Evolutionary conservation across 1,140 invertebrate genomes (phyloP).

Genomic region (Phymorhynchus buccinoides): DNA sequence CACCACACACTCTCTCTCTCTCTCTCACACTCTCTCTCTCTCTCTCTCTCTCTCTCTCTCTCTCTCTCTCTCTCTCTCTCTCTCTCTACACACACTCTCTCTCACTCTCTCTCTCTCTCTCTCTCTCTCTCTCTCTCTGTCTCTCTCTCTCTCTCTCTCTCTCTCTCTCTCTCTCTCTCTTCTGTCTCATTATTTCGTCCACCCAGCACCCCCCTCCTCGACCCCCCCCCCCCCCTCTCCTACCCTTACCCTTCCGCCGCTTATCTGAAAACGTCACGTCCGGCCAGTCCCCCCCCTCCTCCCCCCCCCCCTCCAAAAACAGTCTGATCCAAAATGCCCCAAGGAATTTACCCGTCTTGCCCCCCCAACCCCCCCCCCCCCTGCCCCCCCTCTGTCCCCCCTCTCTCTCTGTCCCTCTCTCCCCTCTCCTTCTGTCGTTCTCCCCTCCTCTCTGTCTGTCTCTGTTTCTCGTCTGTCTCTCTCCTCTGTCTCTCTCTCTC

Average conservation of each 20-base stretch:
- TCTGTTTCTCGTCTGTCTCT: not conserved
- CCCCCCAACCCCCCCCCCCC: not conserved
- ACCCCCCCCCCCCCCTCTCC: not conserved
- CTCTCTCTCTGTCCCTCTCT: not conserved
- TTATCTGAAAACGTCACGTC: too few species aligned
- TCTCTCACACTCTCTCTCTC: too few species aligned
- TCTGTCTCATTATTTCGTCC: not conserved
- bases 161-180: too few species aligned
- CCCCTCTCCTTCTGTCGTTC: not conserved
- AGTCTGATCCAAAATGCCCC: too few species aligned
- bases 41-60: too few species aligned
- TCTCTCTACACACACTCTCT: too few species aligned
- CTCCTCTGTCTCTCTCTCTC: not conserved
- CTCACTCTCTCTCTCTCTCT: too few species aligned
- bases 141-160: not conserved
- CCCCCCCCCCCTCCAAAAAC: not conserved
- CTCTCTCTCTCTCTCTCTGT: not conserved
- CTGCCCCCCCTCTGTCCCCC: not conserved
- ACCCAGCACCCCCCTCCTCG: not conserved
- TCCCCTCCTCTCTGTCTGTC: not conserved
- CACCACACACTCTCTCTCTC: too few species aligned
- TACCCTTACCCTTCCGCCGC: not conserved
- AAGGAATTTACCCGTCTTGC: not conserved
- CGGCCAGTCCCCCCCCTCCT: not conserved
- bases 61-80: too few species aligned